Evolutionary conservation across 37 sponge, comb jelly and placozoan genomes (phyloP).

Genomic region (Agelas oroides): DNA sequence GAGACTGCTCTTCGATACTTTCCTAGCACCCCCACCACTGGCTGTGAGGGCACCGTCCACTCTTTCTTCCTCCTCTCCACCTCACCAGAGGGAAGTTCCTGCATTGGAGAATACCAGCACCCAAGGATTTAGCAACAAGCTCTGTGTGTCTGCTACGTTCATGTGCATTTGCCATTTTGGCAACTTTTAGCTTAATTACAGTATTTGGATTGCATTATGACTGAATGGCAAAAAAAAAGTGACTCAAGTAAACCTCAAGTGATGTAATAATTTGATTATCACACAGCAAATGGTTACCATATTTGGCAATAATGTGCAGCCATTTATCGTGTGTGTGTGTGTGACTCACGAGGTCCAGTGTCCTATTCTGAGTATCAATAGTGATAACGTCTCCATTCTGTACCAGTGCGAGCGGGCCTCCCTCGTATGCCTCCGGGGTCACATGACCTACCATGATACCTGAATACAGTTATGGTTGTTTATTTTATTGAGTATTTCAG

Average conservation of each 20-base stretch:
- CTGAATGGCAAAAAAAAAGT: too few relatives aligned
- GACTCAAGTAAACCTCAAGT: too few relatives aligned
- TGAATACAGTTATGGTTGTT: not conserved
- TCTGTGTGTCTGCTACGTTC: not conserved
- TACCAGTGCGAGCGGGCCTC: slow-evolving; percentile 64
- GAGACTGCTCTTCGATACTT: slow-evolving; percentile 63
- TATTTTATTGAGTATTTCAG: not conserved
- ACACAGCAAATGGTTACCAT: too few relatives aligned
- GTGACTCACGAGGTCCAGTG: not conserved
- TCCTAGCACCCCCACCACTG: slow-evolving; percentile 48
- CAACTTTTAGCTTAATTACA: too few relatives aligned
- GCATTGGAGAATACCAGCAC: too few relatives aligned
- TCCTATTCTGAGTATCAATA: slow-evolving; percentile 42
- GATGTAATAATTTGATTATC: too few relatives aligned
- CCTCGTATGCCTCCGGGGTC: slow-evolving; percentile 62
- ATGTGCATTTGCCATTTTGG: too few relatives aligned
- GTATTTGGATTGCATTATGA: too few relatives aligned
- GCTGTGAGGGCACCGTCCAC: slow-evolving; percentile 17
- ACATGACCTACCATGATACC: slow-evolving; percentile 79
- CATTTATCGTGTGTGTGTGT: too few relatives aligned
- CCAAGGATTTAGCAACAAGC: not conserved
- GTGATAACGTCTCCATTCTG: slow-evolving; percentile 49
- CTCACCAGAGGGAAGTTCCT: too few relatives aligned
- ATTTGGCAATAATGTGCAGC: too few relatives aligned
- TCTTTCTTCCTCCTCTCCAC: too few relatives aligned